A percentile compares a stretch with the other conserved stretches of the same genome.
Evolutionary conservation across 2,888 invertebrate genomes (phyloP).

Genomic region (Galeopsomyia nigrocyanea): DNA sequence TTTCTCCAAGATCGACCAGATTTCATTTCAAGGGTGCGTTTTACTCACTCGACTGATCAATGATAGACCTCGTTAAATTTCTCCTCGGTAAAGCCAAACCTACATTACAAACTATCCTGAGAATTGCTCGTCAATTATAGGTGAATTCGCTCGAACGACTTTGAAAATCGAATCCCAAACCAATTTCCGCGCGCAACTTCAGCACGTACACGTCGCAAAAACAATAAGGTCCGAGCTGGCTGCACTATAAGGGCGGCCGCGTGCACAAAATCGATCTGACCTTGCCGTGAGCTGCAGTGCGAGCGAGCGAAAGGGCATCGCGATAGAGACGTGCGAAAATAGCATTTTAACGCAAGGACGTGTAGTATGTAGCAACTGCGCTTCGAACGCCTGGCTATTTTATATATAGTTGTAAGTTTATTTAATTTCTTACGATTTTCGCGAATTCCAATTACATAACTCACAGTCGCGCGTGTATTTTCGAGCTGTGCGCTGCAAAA

Average conservation of each 20-base stretch:
- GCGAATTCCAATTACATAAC: too few species aligned
- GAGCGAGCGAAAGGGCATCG: slow-evolving; percentile 21
- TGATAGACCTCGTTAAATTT: too few species aligned
- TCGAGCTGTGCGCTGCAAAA: background rate
- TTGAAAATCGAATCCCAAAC: background rate
- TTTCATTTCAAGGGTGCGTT: too few species aligned
- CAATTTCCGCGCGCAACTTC: slow-evolving; percentile 8
- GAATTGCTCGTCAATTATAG: slow-evolving; percentile 7
- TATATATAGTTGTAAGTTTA: background rate
- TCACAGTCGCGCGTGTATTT: background rate
- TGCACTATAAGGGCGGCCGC: background rate
- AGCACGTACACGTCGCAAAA: background rate
- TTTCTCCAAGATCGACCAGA: too few species aligned
- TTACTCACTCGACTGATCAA: too few species aligned
- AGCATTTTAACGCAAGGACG: slow-evolving; percentile 23
- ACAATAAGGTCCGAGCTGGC: background rate
- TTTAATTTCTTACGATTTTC: too few species aligned
- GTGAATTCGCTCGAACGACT: too few species aligned
- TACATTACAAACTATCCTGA: background rate
- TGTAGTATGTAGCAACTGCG: background rate
- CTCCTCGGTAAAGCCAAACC: too few species aligned
- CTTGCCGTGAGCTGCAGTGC: slow-evolving; percentile 19
- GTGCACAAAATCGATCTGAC: slow-evolving; percentile 35
- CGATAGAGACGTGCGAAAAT: slow-evolving; percentile 37
- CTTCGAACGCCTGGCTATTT: background rate